Base-by-base conservation (phyloP, 64 coral and sea anemone species). In the Cladopsammia gracilis region DNA sequence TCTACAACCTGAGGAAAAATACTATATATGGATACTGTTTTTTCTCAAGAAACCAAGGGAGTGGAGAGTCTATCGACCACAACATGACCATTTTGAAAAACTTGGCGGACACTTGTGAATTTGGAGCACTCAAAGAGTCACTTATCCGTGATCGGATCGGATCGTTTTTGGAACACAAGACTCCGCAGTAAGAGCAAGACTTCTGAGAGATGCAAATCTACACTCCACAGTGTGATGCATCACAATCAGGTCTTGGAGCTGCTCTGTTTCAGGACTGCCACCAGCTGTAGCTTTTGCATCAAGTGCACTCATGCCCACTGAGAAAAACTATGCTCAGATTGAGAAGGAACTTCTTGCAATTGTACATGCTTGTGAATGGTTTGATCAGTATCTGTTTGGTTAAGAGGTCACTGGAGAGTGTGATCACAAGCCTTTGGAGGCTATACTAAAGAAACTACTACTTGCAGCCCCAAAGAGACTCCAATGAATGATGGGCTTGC, bases 31-130 rank as follows among this genome's bases (percentile, higher is more conserved):
- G 73, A 48, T 11, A n/a, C n/a, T n/a, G n/a, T 4, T 90, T 90
- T n/a, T 90, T 90, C 51, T 90, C 89, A 19, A 90, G 89, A 71
- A 54, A 50, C 25, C 89, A 89, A 89, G 87, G 78, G 1, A 89
- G 60, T 78, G 87, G 59, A 16, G 86, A 88, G 25, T 57, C 48
- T 9, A 88, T 75, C 26, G 70, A 88, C 25, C 86, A 88, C 10
- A 78, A 89, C 59, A 73, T 89, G n/a, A 89, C 87, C 12, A 25
- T 66, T n/a, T 68, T 89, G 72, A 89, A 64, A 65, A 89, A 76
- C 18, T n/a, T 89, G 25, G 25, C 56, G 24, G 14, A 89, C 43
- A 89, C 87, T 45, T 89, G 87, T 78, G 87, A 89, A 78, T 89
- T 89, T 78, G 87, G 73, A n/a, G 34, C 77, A 67, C 16, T 90